Conservation (phyloP, 2,113 vertebrate genomes). For the Antechinus stuartii region DNA sequence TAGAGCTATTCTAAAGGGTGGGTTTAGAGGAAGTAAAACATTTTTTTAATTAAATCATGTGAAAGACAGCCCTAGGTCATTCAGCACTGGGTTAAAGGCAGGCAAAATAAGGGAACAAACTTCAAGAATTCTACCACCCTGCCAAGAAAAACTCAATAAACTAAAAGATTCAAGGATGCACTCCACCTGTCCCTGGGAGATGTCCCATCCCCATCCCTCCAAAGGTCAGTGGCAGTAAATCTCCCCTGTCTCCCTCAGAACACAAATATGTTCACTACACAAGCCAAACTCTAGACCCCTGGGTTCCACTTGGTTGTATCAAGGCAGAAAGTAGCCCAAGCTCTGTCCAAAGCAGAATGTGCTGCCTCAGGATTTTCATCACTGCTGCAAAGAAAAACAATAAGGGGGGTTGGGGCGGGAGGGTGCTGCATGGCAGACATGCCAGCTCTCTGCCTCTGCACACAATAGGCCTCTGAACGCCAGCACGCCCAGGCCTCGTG, state of each 20-base stretch:
- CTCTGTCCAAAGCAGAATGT: conserved; percentile 42
- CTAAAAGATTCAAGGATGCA: conserved; percentile 30
- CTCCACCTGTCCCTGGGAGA: conserved; percentile 17
- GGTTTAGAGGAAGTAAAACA: conserved; percentile 2
- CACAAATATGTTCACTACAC: not conserved
- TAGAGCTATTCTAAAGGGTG: conserved; percentile 19
- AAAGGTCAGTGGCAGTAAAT: not conserved
- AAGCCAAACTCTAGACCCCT: not conserved
- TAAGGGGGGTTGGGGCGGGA: conserved; percentile 54
- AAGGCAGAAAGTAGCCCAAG: conserved; percentile 17
- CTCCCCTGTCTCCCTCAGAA: not conserved
- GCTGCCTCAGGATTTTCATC: conserved; percentile 52
- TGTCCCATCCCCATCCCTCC: not conserved
- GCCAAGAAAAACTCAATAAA: conserved; percentile 16
- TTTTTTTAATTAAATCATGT: conserved; percentile 21
- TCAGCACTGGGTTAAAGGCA: not conserved
- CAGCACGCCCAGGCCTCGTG: conserved; percentile 48
- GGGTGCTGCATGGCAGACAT: conserved; percentile 74
- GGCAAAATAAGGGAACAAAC: conserved; percentile 9
- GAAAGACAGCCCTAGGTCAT: conserved; percentile 22
- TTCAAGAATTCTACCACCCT: not conserved
- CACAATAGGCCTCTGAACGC: conserved; percentile 77
- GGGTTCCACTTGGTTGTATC: not conserved
- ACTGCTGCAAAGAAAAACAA: conserved; percentile 52
- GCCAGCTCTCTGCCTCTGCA: conserved; percentile 38